Percentiles rank a stretch among this genome's conserved stretches.
These are phyloP conservation scores for Folsomia manolachei DNA, from an alignment of 2,888 invertebrate genomes.

Conservation along the genomic window DNA sequence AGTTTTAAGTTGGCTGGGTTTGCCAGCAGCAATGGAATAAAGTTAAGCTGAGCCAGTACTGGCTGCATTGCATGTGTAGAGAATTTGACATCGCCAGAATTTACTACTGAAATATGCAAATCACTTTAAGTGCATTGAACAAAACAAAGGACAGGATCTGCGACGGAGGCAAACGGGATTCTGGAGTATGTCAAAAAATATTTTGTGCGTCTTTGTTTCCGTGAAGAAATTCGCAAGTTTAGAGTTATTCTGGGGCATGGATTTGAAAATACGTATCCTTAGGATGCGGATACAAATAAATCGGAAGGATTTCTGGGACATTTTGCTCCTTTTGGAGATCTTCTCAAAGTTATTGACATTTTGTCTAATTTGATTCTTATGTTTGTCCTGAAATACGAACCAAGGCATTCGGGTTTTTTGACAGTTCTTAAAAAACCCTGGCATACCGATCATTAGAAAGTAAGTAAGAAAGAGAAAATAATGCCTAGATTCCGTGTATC, in stretches of 20 bases:
- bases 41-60: too few relatives aligned
- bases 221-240: not conserved
- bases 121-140: constrained; percentile 9
- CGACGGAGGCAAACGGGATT: not conserved
- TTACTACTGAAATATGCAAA: constrained; percentile 10
- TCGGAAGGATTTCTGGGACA: not conserved
- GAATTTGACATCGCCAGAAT: not conserved
- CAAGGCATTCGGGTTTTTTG: too few relatives aligned
- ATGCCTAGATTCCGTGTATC: not conserved
- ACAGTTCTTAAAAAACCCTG: too few relatives aligned
- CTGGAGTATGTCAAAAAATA: not conserved
- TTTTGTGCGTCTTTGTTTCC: not conserved
- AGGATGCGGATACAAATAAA: not conserved
- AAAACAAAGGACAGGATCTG: not conserved
- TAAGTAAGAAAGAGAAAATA: not conserved
- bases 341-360: too few relatives aligned
- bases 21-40: not conserved
- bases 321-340: too few relatives aligned
- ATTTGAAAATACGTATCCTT: too few relatives aligned
- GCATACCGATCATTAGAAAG: not conserved
- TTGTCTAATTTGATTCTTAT: too few relatives aligned
- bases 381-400: too few relatives aligned
- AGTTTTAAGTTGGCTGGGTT: not conserved
- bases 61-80: not conserved
- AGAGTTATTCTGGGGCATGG: not conserved